Evolutionary conservation across 2,888 invertebrate genomes (phyloP).

Genomic region (Drosophila leonis): DNA sequence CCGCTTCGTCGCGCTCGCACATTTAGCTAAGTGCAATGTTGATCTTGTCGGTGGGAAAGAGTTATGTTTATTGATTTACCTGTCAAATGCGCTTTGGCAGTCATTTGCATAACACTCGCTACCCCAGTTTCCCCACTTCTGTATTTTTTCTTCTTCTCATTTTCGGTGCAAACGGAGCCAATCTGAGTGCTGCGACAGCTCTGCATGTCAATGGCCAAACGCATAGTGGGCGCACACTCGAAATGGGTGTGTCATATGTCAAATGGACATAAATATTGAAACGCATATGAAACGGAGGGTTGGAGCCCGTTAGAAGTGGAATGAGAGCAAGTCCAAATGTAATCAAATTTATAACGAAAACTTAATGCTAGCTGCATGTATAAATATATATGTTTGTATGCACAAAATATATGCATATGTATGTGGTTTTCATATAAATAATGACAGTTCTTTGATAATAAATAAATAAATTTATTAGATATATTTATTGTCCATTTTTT

Average conservation of each 20-base stretch:
- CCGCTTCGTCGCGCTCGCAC: not conserved
- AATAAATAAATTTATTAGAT: not conserved
- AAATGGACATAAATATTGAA: constrained; percentile 32
- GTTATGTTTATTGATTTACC: constrained; percentile 78
- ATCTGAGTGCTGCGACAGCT: constrained; percentile 27
- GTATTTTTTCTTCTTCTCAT: not conserved
- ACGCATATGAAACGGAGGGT: not conserved
- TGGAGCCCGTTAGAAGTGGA: constrained; percentile 8
- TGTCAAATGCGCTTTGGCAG: constrained; percentile 66
- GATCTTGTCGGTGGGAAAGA: constrained; percentile 62
- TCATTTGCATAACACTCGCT: constrained; percentile 57
- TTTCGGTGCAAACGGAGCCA: constrained; percentile 13
- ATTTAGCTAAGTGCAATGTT: constrained; percentile 56
- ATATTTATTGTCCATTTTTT: not conserved
- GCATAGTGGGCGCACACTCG: constrained; percentile 45
- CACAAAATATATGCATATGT: not conserved
- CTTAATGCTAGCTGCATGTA: not conserved
- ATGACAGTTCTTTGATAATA: not conserved
- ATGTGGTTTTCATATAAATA: not conserved
- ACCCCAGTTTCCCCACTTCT: constrained; percentile 9
- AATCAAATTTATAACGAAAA: not conserved
- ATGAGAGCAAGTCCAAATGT: not conserved
- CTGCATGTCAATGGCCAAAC: constrained; percentile 29
- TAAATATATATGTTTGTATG: not conserved
- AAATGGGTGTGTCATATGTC: constrained; percentile 27